These are phyloP conservation scores for Gallinago jamesoni DNA, from an alignment of 2,113 vertebrate species.

Conservation along the genomic window DNA sequence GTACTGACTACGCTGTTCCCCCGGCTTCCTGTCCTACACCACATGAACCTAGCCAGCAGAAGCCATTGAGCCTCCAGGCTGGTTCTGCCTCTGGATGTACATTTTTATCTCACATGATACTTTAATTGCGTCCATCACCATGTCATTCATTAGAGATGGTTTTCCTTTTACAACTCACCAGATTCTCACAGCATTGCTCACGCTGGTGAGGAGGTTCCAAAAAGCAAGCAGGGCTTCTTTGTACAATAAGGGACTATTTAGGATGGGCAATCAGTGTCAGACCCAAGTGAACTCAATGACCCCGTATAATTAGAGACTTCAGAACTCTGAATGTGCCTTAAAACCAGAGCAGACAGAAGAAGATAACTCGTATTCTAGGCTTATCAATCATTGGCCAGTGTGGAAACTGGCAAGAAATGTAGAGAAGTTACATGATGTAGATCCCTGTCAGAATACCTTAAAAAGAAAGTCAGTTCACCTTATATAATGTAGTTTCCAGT, in stretches of 20 bases:
- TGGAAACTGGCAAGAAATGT: background rate
- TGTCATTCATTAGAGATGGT: background rate
- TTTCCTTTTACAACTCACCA: background rate
- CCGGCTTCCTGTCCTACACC: background rate
- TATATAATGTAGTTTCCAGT: background rate
- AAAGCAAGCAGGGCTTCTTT: constrained; percentile 25
- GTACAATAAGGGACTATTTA: background rate
- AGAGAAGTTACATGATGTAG: background rate
- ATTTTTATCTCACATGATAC: background rate
- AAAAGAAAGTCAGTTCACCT: background rate
- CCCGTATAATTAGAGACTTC: background rate
- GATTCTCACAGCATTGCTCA: constrained; percentile 43
- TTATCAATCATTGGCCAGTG: background rate
- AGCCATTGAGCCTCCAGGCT: background rate
- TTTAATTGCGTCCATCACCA: background rate
- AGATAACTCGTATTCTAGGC: background rate
- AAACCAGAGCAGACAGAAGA: background rate
- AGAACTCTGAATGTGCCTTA: background rate
- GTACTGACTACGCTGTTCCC: background rate
- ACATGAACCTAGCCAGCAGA: background rate
- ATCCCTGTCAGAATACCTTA: background rate
- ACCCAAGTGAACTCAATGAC: constrained; percentile 4
- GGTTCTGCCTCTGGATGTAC: background rate
- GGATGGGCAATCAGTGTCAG: background rate
- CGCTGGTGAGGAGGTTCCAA: background rate